Evolutionary conservation across 2,113 vertebrate genomes (phyloP).

Genomic region (Neolamprologus devosi): DNA sequence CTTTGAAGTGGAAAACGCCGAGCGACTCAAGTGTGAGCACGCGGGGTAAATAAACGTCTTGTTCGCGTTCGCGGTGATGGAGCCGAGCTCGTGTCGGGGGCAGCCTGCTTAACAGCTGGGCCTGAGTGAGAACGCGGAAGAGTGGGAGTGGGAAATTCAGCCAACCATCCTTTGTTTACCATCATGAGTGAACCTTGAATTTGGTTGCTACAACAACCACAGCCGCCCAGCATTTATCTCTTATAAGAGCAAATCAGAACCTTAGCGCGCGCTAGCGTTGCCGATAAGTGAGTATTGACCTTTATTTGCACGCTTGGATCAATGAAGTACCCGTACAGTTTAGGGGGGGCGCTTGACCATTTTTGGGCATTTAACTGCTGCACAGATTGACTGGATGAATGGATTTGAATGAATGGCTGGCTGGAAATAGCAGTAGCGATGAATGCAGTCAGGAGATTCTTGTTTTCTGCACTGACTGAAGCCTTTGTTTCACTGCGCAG

Average conservation of each 20-base stretch:
- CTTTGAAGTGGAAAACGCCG: not conserved
- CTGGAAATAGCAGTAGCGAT: not conserved
- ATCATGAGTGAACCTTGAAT: constrained; percentile 23
- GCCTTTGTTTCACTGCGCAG: constrained; percentile 19
- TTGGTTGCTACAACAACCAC: constrained; percentile 12
- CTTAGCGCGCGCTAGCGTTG: not conserved
- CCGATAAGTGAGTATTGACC: constrained; percentile 10
- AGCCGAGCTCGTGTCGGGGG: not conserved
- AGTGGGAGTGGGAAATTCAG: constrained; percentile 38
- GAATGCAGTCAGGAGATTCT: not conserved
- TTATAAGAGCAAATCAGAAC: not conserved
- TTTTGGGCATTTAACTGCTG: constrained; percentile 34
- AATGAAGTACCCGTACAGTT: not conserved
- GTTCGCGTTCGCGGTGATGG: not conserved
- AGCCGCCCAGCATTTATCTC: not conserved
- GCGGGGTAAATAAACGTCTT: not conserved
- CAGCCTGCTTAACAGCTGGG: not conserved
- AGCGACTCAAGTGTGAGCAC: constrained; percentile 3
- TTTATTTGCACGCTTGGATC: not conserved
- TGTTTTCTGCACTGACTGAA: not conserved
- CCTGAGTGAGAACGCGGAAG: constrained; percentile 55
- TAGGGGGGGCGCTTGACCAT: constrained; percentile 27
- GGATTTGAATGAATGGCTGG: not conserved
- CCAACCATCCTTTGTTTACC: constrained; percentile 65
- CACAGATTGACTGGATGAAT: not conserved